phyloP scores from a whole-genome alignment of 2,888 invertebrate genomes.

The Lasioglossum zephyrum region DNA sequence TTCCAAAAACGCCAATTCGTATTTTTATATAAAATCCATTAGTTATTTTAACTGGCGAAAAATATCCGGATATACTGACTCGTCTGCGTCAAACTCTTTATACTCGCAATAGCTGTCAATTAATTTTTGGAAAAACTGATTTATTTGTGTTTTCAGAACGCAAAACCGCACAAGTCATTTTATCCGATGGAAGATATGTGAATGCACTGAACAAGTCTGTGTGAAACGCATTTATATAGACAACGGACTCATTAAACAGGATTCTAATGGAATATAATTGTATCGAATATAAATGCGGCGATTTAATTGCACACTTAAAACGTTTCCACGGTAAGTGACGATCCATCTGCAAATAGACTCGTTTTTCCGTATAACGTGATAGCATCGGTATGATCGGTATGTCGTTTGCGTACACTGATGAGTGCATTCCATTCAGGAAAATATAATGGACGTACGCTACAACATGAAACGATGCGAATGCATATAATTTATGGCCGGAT shows the following conservation, averaged over 20 bases:
- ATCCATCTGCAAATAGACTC: not conserved
- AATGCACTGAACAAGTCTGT: not conserved
- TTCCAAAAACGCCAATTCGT: not conserved
- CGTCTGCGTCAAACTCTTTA: not conserved
- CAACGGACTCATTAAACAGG: not conserved
- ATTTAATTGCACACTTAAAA: constrained; percentile 1
- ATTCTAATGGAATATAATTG: not conserved
- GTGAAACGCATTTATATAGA: not conserved
- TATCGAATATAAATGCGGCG: not conserved
- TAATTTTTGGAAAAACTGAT: not conserved
- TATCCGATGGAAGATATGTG: not conserved
- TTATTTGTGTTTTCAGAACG: not conserved
- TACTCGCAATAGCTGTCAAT: not conserved
- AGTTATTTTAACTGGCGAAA: not conserved
- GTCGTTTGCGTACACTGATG: constrained; percentile 45
- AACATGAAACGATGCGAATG: constrained; percentile 57
- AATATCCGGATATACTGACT: not conserved
- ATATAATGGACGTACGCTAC: constrained; percentile 8
- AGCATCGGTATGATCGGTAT: constrained; percentile 55
- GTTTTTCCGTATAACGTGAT: constrained; percentile 9
- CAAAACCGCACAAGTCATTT: not conserved
- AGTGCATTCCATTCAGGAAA: constrained; percentile 34
- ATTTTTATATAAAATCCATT: not conserved
- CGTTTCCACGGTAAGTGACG: constrained; percentile 4
- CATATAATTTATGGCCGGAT: constrained; percentile 52